Conservation (phyloP, 2,113 vertebrate species). For the Marmota flaviventris region DNA sequence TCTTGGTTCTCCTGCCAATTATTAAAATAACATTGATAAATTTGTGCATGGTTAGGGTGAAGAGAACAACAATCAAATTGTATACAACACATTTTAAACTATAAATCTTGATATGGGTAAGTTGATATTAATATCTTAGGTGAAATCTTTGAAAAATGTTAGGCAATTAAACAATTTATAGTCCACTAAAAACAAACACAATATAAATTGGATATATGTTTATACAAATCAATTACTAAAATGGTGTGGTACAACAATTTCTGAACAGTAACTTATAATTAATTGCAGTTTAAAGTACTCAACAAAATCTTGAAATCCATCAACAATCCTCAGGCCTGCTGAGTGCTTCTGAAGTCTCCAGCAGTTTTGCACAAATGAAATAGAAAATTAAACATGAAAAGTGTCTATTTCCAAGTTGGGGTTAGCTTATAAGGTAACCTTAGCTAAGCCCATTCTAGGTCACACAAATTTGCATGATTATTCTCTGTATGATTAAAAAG, state of each 20-base stretch:
- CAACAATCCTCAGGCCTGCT: conserved; percentile 41
- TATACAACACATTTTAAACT: neutral
- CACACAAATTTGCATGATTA: neutral
- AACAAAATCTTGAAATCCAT: conserved; percentile 56
- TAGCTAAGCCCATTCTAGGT: neutral
- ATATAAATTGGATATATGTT: neutral
- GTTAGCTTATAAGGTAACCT: conserved; percentile 15
- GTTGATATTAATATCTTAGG: conserved; percentile 6
- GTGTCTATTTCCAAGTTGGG: neutral
- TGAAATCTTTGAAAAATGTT: conserved; percentile 43
- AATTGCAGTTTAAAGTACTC: conserved; percentile 54
- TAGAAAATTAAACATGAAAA: conserved; percentile 52
- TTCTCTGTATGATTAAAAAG: neutral
- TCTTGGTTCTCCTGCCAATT: neutral
- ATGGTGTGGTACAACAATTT: neutral
- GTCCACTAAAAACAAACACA: neutral
- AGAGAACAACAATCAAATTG: neutral
- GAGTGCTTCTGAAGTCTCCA: conserved; percentile 61
- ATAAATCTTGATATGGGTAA: neutral
- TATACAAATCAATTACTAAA: conserved; percentile 61
- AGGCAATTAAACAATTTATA: conserved; percentile 36
- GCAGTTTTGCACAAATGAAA: conserved; percentile 34
- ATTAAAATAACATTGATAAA: neutral
- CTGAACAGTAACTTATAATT: conserved; percentile 46
- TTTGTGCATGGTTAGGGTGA: neutral